Evolutionary conservation across 2,797 vertebrate genomes (phyloP).

Genomic region (Gorsachius magnificus): DNA sequence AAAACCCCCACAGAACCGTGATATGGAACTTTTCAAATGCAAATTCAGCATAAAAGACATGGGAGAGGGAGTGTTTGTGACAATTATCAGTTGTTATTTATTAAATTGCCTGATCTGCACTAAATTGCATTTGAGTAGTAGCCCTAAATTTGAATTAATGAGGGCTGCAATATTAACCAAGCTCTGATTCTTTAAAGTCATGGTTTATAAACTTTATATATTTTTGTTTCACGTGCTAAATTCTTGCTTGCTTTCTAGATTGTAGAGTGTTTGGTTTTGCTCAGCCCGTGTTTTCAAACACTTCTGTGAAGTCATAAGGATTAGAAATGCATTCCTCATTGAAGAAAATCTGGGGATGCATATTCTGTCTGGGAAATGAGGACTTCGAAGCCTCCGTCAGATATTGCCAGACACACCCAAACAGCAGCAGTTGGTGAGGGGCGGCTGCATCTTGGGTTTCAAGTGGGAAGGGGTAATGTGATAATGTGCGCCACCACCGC

Average conservation of each 20-base stretch:
- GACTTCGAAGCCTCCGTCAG: background rate
- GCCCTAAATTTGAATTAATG: background rate
- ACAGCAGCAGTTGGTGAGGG: background rate
- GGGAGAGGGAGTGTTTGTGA: background rate
- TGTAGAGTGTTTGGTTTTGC: background rate
- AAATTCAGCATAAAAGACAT: background rate
- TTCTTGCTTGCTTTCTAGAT: background rate
- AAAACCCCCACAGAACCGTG: background rate
- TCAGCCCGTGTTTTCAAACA: background rate
- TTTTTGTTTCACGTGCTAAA: background rate
- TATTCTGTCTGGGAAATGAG: background rate
- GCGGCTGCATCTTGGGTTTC: background rate
- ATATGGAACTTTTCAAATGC: background rate
- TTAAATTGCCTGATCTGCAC: background rate
- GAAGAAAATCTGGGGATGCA: background rate
- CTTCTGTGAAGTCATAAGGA: background rate
- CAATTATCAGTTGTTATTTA: background rate
- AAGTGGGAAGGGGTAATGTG: background rate
- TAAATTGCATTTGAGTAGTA: background rate
- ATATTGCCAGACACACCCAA: background rate
- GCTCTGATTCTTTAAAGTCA: background rate
- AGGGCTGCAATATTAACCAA: background rate
- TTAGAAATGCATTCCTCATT: background rate
- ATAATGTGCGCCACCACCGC: accelerated
- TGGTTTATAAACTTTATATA: background rate